Percentiles rank a stretch among this genome's conserved stretches.
These are phyloP conservation scores for Anagyrus pseudococci DNA, from an alignment of 2,888 invertebrate genomes.

Conservation along the genomic window DNA sequence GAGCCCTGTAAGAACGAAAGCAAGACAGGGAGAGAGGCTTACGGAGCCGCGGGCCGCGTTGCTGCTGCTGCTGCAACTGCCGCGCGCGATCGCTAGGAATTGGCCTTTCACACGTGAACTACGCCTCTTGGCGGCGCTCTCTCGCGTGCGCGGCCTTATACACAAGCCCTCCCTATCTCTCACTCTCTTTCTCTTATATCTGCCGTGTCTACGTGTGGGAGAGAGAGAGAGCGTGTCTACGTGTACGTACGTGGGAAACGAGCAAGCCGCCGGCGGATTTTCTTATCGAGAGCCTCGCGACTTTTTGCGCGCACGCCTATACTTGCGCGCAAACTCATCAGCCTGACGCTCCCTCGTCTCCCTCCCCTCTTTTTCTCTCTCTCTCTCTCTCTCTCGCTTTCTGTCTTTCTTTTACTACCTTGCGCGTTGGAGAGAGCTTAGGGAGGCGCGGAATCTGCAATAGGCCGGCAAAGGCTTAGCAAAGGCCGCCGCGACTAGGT, in stretches of 20 bases:
- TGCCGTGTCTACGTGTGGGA: too few relatives aligned
- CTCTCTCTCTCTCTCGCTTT: too few relatives aligned
- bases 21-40: too few relatives aligned
- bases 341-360: neutral
- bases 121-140: neutral
- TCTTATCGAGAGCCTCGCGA: neutral
- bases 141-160: too few relatives aligned
- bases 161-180: neutral
- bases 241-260: neutral
- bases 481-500: too few relatives aligned
- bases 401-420: too few relatives aligned
- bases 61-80: too few relatives aligned
- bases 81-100: too few relatives aligned
- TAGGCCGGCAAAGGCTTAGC: neutral
- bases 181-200: too few relatives aligned
- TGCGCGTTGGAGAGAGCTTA: too few relatives aligned
- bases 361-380: neutral
- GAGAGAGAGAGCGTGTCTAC: neutral
- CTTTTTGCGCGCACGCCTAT: neutral
- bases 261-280: neutral
- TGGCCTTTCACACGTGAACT: slow-evolving; percentile 23
- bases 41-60: too few relatives aligned
- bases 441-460: neutral
- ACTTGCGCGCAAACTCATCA: neutral
- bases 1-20: too few relatives aligned